Evolutionary conservation across 2,797 vertebrate species (phyloP), one percentile per base, ranked within the genome.

Genomic region (Molossus molossus): DNA sequence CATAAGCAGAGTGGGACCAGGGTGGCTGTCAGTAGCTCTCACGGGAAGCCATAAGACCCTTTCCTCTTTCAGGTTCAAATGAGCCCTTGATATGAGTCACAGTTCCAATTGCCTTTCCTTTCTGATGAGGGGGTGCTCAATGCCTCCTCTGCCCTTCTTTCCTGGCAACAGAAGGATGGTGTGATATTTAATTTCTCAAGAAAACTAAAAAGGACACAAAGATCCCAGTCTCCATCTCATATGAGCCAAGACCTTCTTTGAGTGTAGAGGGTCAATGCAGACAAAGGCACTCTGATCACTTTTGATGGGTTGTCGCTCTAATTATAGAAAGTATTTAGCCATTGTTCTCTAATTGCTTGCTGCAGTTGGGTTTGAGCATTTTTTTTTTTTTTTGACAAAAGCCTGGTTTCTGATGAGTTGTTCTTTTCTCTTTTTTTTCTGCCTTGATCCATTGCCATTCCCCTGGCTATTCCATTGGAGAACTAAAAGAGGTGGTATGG

Each of bases 311-410:
- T 97, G 96, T 97, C 88, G 79, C 96, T 98, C 98, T 98, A 98
- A 98, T 98, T 98, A 98, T 98, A 98, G 98, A 98, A 98, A 96
- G 93, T 92, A 97, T 90, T 98, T 97, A 98, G 97, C 79, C 9
- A 97, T 98, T 97, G 97, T 98, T 98, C 96, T 76, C 89, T 98
- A 98, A 98, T 98, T 98, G 98, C 97, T 95, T 94, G 64, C 93
- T 97, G 97, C 97, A 97, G 87, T 97, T 96, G 14, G 18, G 93
- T 96, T 97, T 96, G 91, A 6, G 87, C 92, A 97, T 98, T 98
- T 85, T 50, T 80, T 20, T 53, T 92, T 83, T 76, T 27, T 40
- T 90, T 85, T 33, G 75, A 98, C 95, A 98, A 98, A 98, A 97
- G 95, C 85, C 57, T 97, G 12, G 45, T 95, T 96, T 95, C 86